Evolutionary conservation across 1,140 invertebrate species (phyloP).

Genomic region (Chrysoperla carnea): DNA sequence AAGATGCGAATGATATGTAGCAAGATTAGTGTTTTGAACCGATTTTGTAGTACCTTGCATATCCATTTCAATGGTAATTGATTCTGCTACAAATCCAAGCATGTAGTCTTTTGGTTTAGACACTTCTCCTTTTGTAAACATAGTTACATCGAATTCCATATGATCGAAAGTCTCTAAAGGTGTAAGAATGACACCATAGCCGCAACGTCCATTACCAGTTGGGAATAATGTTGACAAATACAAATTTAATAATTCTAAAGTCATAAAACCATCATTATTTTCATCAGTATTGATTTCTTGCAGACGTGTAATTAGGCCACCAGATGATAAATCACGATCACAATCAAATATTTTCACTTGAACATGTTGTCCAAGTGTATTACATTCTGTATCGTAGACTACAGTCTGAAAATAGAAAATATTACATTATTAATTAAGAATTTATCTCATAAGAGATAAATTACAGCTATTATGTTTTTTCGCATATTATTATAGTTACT

Average conservation of each 20-base stretch:
- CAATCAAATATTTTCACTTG: not conserved
- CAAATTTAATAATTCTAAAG: not conserved
- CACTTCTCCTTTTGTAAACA: slow-evolving; percentile 7
- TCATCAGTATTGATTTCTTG: not conserved
- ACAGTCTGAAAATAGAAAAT: slow-evolving; percentile 1
- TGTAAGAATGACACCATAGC: slow-evolving; percentile 1
- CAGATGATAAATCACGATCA: not conserved
- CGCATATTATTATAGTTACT: too few relatives aligned
- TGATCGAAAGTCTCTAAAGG: not conserved
- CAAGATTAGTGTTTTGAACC: too few relatives aligned
- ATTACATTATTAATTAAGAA: too few relatives aligned
- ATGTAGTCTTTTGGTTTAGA: not conserved
- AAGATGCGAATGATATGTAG: slow-evolving; percentile 7
- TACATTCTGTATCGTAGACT: not conserved
- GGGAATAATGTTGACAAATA: not conserved
- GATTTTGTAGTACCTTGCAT: slow-evolving; percentile 3
- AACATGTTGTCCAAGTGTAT: not conserved
- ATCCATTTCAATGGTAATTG: too few relatives aligned
- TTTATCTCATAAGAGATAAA: too few relatives aligned
- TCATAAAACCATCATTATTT: not conserved
- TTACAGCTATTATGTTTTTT: not conserved
- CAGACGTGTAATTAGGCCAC: not conserved
- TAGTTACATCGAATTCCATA: too few relatives aligned
- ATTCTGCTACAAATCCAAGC: too few relatives aligned
- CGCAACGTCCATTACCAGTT: slow-evolving; percentile 3